These are phyloP conservation scores for Excalfactoria chinensis DNA, from an alignment of 2,113 vertebrate genomes.

Conservation along the genomic window DNA sequence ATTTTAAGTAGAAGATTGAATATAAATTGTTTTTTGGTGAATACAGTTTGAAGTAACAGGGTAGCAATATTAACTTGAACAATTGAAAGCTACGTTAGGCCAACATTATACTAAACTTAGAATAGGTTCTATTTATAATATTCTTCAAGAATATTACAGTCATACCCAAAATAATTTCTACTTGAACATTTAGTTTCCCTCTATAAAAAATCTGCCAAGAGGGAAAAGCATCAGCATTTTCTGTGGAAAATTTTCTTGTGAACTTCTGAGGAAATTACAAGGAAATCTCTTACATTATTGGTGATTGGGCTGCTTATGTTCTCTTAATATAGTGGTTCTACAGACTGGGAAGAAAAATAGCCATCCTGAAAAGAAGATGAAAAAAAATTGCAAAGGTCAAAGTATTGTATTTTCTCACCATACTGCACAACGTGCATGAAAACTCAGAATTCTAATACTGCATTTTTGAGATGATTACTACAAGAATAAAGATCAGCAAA, in stretches of 20 bases:
- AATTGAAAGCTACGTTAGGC: background rate
- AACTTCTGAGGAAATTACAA: background rate
- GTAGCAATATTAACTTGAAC: background rate
- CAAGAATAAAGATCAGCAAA: background rate
- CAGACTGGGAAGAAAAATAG: background rate
- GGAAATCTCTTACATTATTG: background rate
- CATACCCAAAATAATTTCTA: background rate
- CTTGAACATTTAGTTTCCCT: background rate
- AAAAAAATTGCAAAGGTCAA: background rate
- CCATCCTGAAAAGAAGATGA: background rate
- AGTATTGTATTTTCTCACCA: slow-evolving; percentile 16
- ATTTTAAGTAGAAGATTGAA: background rate
- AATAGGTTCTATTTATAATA: background rate
- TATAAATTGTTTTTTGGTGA: background rate
- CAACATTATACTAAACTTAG: background rate
- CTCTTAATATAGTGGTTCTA: background rate
- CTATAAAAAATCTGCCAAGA: background rate
- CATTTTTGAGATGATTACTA: background rate
- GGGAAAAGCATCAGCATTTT: background rate
- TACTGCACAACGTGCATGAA: background rate
- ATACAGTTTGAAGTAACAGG: background rate
- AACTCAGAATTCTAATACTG: background rate
- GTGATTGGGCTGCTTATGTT: background rate
- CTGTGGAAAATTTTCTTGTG: background rate
- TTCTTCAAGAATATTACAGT: background rate